Base-by-base conservation (phyloP, 2,888 invertebrate genomes). In the Hyppa rectilinea region DNA sequence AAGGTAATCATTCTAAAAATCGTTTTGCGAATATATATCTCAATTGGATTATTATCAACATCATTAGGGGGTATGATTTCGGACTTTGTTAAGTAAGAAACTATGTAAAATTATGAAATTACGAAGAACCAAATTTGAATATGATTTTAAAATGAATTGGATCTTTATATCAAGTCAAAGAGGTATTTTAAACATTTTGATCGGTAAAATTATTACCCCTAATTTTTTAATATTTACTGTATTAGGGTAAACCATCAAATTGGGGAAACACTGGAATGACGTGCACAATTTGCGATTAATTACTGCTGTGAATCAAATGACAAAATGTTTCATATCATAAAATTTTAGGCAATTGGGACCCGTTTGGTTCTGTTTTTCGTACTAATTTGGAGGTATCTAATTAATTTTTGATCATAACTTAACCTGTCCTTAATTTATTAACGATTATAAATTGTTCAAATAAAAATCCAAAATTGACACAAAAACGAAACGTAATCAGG, bases 251-350 rank as follows among this genome's bases (percentile, higher is more conserved):
- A 83, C 66, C 53, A 7, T 17, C 17, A 26, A 60, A 55, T 58
- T 63, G 59, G 82, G 70, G 84, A 75, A 92, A 88, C 89, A 92
- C 87, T 62, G 23, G 36, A 73, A 87, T 90, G 89, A 91, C 92
- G 90, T 87, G 77, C 84, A 82, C 78, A 78, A 63, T 79, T 74
- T 81, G 84, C 92, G 90, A 92, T 90, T 89, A 49, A 86, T 88
- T 87, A 61, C 49, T 81, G 63, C 82, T 69, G 0, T 1, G 4
- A 9, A 31, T n/a, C n/a, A 10, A 10, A 45, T 4, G 14, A 9
- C 2, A 1, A n/a, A 0, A 4, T 0, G 20, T 36, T 49, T 38
- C 2, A 47, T 59, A 34, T 49, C 0, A 23, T 14, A 20, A 0
- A 7, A 26, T 45, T 50, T 50, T 26, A 20, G 10, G 1, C 5